These are phyloP conservation scores for Dendrolimus pini DNA, from an alignment of 2,888 invertebrate species.

Conservation along the genomic window DNA sequence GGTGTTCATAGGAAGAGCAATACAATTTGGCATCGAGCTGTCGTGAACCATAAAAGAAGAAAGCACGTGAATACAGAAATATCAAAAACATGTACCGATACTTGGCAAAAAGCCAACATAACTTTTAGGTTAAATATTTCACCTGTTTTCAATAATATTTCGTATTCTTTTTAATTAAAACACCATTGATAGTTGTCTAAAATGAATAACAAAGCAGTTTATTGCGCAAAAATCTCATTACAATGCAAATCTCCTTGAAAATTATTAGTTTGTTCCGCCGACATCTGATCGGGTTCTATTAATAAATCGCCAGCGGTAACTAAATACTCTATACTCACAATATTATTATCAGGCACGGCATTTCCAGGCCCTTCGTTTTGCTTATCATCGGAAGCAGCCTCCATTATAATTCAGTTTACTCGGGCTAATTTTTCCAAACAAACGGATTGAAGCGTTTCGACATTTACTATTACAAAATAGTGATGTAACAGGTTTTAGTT, in stretches of 20 bases:
- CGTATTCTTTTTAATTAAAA: neutral
- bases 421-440: slow-evolving; percentile 30
- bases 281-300: slow-evolving; percentile 64
- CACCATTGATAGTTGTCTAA: neutral
- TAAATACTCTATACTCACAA: slow-evolving; percentile 35
- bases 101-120: slow-evolving; percentile 52
- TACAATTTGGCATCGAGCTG: slow-evolving; percentile 25
- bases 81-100: slow-evolving; percentile 56
- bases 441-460: slow-evolving; percentile 14
- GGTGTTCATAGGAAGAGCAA: slow-evolving; percentile 7
- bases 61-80: slow-evolving; percentile 62
- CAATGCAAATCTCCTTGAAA: slow-evolving; percentile 11
- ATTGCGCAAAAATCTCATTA: neutral
- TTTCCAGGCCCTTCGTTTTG: slow-evolving; percentile 41
- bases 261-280: slow-evolving; percentile 28
- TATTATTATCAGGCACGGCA: slow-evolving; percentile 29
- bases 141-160: slow-evolving; percentile 18
- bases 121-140: slow-evolving; percentile 52
- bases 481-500: slow-evolving; percentile 1
- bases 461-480: slow-evolving; percentile 2
- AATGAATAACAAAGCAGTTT: neutral
- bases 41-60: slow-evolving; percentile 57
- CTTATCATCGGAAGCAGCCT: slow-evolving; percentile 45
- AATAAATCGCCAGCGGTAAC: slow-evolving; percentile 37
- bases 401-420: slow-evolving; percentile 42